These are phyloP conservation scores for Pseudoatta argentina DNA, from an alignment of 1,140 invertebrate genomes.

Conservation along the genomic window DNA sequence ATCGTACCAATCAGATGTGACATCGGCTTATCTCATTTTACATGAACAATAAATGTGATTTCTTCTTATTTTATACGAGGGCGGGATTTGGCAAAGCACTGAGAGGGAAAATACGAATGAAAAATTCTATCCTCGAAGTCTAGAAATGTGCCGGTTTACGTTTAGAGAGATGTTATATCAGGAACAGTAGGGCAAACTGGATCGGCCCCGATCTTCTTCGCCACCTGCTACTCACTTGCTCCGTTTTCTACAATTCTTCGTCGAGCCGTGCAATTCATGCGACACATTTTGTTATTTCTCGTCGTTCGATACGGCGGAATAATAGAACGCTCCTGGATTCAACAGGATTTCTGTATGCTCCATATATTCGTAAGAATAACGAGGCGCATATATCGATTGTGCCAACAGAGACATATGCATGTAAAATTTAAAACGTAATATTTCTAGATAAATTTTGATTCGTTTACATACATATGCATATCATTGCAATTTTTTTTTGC, in stretches of 20 bases:
- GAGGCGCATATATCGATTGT: constrained; percentile 3
- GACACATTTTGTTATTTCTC: constrained; percentile 42
- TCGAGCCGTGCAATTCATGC: constrained; percentile 32
- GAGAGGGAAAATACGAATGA: constrained; percentile 34
- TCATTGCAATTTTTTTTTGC: neutral
- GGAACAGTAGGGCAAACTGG: constrained; percentile 54
- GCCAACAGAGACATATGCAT: neutral
- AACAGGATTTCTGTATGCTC: constrained; percentile 12
- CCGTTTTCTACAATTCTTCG: constrained; percentile 27
- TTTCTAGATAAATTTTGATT: constrained; percentile 16
- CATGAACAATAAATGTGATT: constrained; percentile 49
- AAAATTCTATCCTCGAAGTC: constrained; percentile 31
- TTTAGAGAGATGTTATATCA: constrained; percentile 46
- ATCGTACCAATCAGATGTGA: constrained; percentile 27
- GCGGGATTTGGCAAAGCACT: constrained; percentile 27
- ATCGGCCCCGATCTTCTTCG: constrained; percentile 54
- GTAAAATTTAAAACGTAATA: constrained; percentile 2
- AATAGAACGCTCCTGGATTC: constrained; percentile 13
- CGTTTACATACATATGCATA: neutral
- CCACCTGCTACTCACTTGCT: constrained; percentile 67
- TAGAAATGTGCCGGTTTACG: constrained; percentile 47
- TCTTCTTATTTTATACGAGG: neutral
- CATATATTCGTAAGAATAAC: constrained; percentile 8
- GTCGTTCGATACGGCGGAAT: constrained; percentile 8
- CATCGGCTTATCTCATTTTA: constrained; percentile 33